Base-by-base conservation (phyloP, 2,113 vertebrate genomes). In the Cheirogaleus medius region DNA sequence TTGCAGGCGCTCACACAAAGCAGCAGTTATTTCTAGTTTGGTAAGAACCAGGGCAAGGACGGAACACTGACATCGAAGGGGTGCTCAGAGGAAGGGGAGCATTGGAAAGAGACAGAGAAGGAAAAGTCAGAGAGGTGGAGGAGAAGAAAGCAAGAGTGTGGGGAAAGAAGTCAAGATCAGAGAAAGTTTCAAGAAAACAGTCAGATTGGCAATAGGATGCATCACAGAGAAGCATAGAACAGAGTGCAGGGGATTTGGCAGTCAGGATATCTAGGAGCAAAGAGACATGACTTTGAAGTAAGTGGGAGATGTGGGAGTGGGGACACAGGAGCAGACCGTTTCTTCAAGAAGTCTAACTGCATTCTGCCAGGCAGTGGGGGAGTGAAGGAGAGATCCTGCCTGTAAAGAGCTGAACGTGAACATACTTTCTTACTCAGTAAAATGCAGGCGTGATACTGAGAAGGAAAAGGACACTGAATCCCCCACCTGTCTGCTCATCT, bases 171-270 rank as follows among this genome's bases (percentile, higher is more conserved):
- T 52, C 64, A 37, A n/a, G 37, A 73, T 6, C 29, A 10, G 37
- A 86, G 85, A 10, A 25, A 1, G 18, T 47, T 80, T 42, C 58
- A 14, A n/a, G 86, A 66, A 44, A 81, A 49, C 32, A 17, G 7
- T 1, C 11, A 11, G 8, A 42, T 52, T 39, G 37, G 58, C 76
- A 49, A 29, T 3, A 49, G 49, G n/a, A 27, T 0, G 0, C 1
- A 10, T 12, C 21, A 3, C 20, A 32, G 20, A 54, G n/a, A 37
- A 90, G 56, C 17, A 6, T 1, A 20, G 58, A 32, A 52, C 29
- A n/a, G 5, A 77, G 21, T 9, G 4, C 15, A 7, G 32, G 20
- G 10, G 60, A 15, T 27, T 42, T 11, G 56, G 42, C 17, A 3
- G 1, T n/a, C 32, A 69, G 20, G 54, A 68, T 37, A 11, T 14